Conservation (phyloP, 2,113 vertebrate species). For the Pedetes capensis region DNA sequence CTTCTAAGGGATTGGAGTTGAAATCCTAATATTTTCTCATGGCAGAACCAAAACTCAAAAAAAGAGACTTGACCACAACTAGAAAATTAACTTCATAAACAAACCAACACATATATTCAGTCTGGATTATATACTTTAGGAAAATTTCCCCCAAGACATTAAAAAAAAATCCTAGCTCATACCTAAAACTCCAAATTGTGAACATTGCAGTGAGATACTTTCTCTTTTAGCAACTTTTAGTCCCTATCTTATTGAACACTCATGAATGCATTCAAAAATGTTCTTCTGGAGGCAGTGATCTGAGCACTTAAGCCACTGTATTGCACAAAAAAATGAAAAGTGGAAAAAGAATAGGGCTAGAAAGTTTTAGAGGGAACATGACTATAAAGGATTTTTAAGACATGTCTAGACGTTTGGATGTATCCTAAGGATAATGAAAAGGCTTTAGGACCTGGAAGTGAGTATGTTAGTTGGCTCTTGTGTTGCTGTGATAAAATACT, state of each 20-base stretch:
- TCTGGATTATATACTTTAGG: neutral
- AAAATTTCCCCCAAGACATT: neutral
- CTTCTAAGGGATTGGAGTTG: neutral
- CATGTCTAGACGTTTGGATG: neutral
- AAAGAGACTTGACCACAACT: conserved; percentile 8
- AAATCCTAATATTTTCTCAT: neutral
- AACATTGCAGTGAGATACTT: neutral
- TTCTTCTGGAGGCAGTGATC: neutral
- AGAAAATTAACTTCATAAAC: conserved; percentile 3
- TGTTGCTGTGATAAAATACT: too few relatives aligned
- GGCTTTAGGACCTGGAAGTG: neutral
- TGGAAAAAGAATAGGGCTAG: neutral
- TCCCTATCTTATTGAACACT: neutral
- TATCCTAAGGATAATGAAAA: neutral
- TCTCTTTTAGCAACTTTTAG: conserved; percentile 2
- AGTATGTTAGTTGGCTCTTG: too few relatives aligned
- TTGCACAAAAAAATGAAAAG: neutral
- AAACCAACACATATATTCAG: neutral
- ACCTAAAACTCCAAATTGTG: conserved; percentile 25
- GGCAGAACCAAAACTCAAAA: neutral
- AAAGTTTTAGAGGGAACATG: neutral
- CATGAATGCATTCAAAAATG: neutral
- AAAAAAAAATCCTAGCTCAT: neutral
- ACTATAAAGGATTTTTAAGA: neutral
- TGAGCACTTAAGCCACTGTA: neutral